Conservation (phyloP, 2,797 vertebrate species). For the Spinus olivaceus region DNA sequence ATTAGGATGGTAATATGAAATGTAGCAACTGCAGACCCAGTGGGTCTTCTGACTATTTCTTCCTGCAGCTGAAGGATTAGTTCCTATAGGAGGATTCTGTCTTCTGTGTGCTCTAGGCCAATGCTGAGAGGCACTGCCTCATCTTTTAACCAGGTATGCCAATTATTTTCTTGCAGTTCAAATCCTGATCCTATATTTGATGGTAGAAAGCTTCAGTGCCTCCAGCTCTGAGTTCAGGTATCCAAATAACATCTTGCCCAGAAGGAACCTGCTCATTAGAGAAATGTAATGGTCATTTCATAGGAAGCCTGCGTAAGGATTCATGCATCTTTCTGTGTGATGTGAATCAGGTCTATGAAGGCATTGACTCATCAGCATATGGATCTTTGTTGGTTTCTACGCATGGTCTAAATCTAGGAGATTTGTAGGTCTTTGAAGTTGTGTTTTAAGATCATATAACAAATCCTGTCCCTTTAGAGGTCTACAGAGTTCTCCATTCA, state of each 20-base stretch:
- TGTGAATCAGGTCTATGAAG: background rate
- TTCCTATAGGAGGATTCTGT: background rate
- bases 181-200: background rate
- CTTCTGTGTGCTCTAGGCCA: background rate
- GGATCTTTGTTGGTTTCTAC: background rate
- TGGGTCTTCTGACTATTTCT: background rate
- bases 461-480: background rate
- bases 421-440: background rate
- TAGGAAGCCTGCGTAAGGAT: background rate
- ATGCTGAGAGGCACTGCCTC: background rate
- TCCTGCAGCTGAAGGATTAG: background rate
- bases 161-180: background rate
- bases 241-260: background rate
- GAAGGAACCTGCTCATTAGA: background rate
- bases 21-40: fast-evolving
- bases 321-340: background rate
- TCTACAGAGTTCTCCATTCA: background rate
- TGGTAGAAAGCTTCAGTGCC: background rate
- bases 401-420: background rate
- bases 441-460: background rate
- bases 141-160: background rate
- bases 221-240: background rate
- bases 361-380: background rate
- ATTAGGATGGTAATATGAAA: background rate
- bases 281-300: background rate